phyloP scores from a whole-genome alignment of 1,140 invertebrate genomes.

The Hesperophylax magnus region DNA sequence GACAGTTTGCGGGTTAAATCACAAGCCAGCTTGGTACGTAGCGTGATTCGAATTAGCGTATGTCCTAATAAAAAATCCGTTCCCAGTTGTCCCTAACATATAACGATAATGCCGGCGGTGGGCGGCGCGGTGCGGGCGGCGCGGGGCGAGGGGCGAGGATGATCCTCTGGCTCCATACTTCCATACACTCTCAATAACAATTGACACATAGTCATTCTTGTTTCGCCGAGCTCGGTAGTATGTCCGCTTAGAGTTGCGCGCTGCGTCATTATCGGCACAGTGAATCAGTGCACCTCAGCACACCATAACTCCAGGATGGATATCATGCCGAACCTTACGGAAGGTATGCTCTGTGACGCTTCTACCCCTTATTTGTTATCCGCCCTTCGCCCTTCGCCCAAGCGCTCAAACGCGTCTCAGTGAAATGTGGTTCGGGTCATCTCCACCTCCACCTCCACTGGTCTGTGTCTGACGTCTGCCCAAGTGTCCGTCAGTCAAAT shows the following conservation, averaged over 20 bases:
- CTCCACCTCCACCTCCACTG: neutral
- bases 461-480: too few relatives aligned
- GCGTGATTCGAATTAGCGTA: slow-evolving; percentile 34
- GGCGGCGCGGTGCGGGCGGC: neutral
- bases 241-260: slow-evolving; percentile 37
- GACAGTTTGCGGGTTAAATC: slow-evolving; percentile 11
- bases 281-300: slow-evolving; percentile 28
- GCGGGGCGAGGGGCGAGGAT: neutral
- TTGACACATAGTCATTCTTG: slow-evolving; percentile 42
- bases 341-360: slow-evolving; percentile 38
- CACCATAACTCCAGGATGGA: slow-evolving; percentile 30
- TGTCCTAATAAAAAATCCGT: slow-evolving; percentile 39
- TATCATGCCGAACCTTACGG: slow-evolving; percentile 30
- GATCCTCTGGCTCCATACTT: slow-evolving; percentile 15
- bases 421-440: slow-evolving; percentile 15
- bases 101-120: slow-evolving; percentile 26
- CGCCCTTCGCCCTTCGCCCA: neutral
- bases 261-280: slow-evolving; percentile 32
- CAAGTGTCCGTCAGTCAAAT: too few relatives aligned
- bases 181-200: slow-evolving; percentile 41
- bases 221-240: slow-evolving; percentile 41
- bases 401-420: neutral
- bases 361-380: slow-evolving; percentile 12
- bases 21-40: slow-evolving; percentile 16
- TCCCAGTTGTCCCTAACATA: slow-evolving; percentile 37